phyloP scores from a whole-genome alignment of 53 echinoderm and acorn worm species.

The Paracentrotus lividus region DNA sequence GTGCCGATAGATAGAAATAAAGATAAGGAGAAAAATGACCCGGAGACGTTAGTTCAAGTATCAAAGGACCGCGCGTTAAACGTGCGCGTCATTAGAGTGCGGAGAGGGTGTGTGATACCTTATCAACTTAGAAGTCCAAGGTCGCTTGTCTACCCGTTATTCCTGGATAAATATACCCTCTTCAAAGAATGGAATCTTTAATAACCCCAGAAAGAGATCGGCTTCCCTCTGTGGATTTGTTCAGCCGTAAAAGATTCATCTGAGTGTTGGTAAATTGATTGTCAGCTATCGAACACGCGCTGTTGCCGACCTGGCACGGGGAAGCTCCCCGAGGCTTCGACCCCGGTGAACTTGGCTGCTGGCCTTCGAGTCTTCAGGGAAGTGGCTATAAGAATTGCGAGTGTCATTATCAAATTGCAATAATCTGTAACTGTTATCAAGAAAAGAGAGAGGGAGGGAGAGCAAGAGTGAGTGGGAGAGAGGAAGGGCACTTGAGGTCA shows the following conservation, averaged over 20 bases:
- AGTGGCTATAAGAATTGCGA: constrained; percentile 16
- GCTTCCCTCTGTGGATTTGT: neutral
- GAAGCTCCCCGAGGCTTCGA: constrained; percentile 34
- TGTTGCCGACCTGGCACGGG: neutral
- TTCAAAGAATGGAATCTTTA: constrained; percentile 33
- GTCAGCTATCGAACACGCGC: constrained; percentile 28
- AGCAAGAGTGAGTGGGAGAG: neutral
- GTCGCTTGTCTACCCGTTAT: neutral
- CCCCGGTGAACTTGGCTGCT: constrained; percentile 5
- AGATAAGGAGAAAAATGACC: constrained; percentile 20
- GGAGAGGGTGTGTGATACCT: constrained; percentile 14
- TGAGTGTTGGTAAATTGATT: neutral
- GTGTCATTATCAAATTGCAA: constrained; percentile 53
- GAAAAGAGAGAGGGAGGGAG: neutral
- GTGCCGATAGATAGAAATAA: constrained; percentile 32
- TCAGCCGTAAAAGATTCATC: neutral
- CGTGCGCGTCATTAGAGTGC: neutral
- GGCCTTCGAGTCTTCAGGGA: constrained; percentile 15
- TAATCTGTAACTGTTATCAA: constrained; percentile 50
- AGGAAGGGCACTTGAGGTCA: constrained; percentile 49
- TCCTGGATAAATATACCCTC: constrained; percentile 40
- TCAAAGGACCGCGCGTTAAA: constrained; percentile 41
- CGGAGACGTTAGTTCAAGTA: constrained; percentile 30
- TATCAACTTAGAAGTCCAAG: constrained; percentile 31
- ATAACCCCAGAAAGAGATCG: constrained; percentile 12